Base-by-base conservation (phyloP, 2,797 vertebrate species). In the Masticophis lateralis region DNA sequence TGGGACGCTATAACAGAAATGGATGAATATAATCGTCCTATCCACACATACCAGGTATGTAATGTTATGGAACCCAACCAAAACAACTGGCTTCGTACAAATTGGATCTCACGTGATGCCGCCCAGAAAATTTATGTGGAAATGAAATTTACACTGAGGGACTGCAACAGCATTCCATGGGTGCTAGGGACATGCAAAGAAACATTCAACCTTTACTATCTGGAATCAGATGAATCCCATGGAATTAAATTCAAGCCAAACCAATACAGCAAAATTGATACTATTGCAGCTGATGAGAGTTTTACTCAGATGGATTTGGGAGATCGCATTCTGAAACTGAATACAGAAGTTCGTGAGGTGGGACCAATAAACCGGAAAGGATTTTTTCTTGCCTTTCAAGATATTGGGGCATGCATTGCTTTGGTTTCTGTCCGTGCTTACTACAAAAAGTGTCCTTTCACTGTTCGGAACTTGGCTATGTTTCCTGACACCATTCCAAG, bases 1-100 rank as follows among this genome's bases (percentile, higher is more conserved):
- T 99, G 99, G 99, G 99, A 99, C 93, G 98, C 99, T 94, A 99
- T 99, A 95, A 99, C 99, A 43, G 99, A 99, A 97, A 99, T 99
- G 99, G 99, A 99, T 90, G 99, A 99, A 94, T 98, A 99, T 96
- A 99, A 99, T 96, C 98, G 98, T 51, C 99, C 99, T 95, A 99
- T 99, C 94, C 99, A 99, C 87, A 99, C 99, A 0, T 99, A 99
- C 96, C 99, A 99, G 97, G 99, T 99, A 43, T 99, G 99, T 97
- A 99, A 99, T 0, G 99, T 99, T 95, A 99, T 99, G 99, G 99
- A 99, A 93, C 98, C 99, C 90, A 99, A 99, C 97, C 99, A 99
- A 95, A 99, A 99, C 98, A 99, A 99, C 97, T 99, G 99, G 99
- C 98, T 99, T 92, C 98, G 98, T 25, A 99, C 99, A 93, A 99